These are phyloP conservation scores for Liparis tanakae DNA, from an alignment of 2,797 vertebrate genomes.

Conservation along the genomic window DNA sequence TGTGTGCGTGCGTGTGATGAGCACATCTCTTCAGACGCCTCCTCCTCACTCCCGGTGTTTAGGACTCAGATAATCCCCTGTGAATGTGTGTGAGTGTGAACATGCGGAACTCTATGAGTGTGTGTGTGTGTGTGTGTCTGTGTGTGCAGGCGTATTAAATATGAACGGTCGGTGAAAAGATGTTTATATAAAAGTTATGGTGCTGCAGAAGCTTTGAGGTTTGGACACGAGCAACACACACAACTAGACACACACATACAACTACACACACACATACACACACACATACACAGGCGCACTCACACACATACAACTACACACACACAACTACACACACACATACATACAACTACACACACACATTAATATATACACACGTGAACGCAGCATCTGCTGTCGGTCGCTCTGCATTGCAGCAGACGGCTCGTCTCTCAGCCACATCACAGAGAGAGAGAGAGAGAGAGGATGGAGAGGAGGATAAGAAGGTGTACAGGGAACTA, in stretches of 20 bases:
- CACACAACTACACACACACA: slow-evolving; percentile 30
- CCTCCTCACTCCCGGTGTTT: slow-evolving; percentile 65
- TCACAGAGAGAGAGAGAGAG: slow-evolving; percentile 31
- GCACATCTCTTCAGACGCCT: slow-evolving; percentile 72
- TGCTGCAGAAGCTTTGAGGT: too few relatives aligned
- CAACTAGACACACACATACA: too few relatives aligned
- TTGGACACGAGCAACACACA: too few relatives aligned
- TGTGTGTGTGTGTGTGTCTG: slow-evolving; percentile 13
- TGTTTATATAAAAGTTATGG: too few relatives aligned
- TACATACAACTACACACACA: slow-evolving; percentile 57
- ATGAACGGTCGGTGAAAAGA: too few relatives aligned
- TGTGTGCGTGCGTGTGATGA: slow-evolving; percentile 50
- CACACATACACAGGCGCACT: slow-evolving; percentile 52
- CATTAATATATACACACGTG: slow-evolving; percentile 44
- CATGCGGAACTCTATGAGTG: slow-evolving; percentile 27
- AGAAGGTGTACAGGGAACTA: too few relatives aligned
- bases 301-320: slow-evolving; percentile 41
- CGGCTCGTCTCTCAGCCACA: slow-evolving; percentile 57
- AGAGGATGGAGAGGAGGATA: background rate
- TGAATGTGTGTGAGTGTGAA: slow-evolving; percentile 39
- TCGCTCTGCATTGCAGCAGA: slow-evolving; percentile 81
- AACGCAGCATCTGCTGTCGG: slow-evolving; percentile 55
- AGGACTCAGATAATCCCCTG: slow-evolving; percentile 74
- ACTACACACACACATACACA: background rate
- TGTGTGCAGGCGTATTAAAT: background rate